Base-by-base conservation (phyloP, 1,140 invertebrate species). In the Bombus waltoni region DNA sequence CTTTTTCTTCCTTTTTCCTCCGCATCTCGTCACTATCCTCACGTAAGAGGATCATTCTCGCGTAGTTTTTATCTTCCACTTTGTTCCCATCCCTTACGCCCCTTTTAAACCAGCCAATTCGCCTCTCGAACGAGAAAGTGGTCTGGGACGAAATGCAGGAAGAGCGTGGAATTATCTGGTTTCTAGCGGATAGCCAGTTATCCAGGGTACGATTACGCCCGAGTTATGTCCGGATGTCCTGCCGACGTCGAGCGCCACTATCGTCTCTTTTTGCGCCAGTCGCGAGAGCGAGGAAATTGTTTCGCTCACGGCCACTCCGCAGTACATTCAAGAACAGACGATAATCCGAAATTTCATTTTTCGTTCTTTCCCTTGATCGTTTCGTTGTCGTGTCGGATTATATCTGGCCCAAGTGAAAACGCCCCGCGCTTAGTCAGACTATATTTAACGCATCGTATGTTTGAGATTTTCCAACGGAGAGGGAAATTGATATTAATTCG, bases 71-170 rank as follows among this genome's bases (percentile, higher is more conserved):
- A 92, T 90, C 91, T 84, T 77, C 87, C 86, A 81, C 85, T 81
- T 75, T 79, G 78, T 78, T 82, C 53, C 66, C 79, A 68, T 89
- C 81, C 83, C 89, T 90, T 81, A 71, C 82, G 65, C 68, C 66
- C 79, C 82, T 84, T 90, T 90, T 89, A 90, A 87, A 89, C 86
- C 76, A 59, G 89, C 89, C 88, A 83, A 88, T 90, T 90, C 88
- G 79, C 88, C 57, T 76, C 76, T 85, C 86, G 72, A 85, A 90
- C 83, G 79, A 88, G 89, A 90, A 90, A 90, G 82, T 66, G 86
- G 77, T 53, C 65, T 71, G 75, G 86, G 83, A 83, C 79, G 88
- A 76, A 82, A 87, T 87, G 88, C 77, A 62, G 68, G 70, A 85
- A 80, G 88, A 86, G 89, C 87, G 68, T 80, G 88, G 76, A 89